Base-by-base conservation (phyloP, 2,888 invertebrate genomes). In the Tipula lateralis region DNA sequence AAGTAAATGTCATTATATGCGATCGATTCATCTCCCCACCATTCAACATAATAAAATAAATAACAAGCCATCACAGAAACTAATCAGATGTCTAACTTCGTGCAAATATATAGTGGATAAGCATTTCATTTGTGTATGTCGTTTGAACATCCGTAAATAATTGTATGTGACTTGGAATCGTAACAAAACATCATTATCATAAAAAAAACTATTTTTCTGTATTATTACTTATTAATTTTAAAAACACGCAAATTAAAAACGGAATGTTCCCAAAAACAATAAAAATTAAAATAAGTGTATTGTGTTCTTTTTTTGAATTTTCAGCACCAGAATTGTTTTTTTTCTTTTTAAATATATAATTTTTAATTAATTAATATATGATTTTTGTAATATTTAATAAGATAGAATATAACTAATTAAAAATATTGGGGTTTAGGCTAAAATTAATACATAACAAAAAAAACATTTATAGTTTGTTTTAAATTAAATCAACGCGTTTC, bases 281-380 rank as follows among this genome's bases (percentile, higher is more conserved):
- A 66, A 66, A 66, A 66, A 66, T 66, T 66, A 66, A 66, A 66
- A 24, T 66, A 44, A 2, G 13, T 6, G 9, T 39, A n/a, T 44
- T 44, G 24, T 24, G 7, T 66, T 24, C 24, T 24, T 66, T 66
- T 39, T 66, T 66, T 66, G n/a, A 66, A 66, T 24, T 24, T 66
- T 66, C 66, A 66, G 66, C 66, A 66, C 66, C 66, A 66, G 66
- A 66, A 66, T 66, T 66, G 66, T 66, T 24, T 66, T 66, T 66
- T 66, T 24, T 12, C 24, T 9, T 13, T 66, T 66, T 66, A 24
- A 24, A 66, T 66, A 66, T 50, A 50, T 50, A 50, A 50, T 50
- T 50, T 50, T 50, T 50, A 50, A 50, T 66, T 66, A 66, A 66
- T 66, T 66, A 66, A 1, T 66, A 16, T 44, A 7, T 44, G 2